Base-by-base conservation (phyloP, 2,113 vertebrate genomes). In the Formicarius rufipectus region DNA sequence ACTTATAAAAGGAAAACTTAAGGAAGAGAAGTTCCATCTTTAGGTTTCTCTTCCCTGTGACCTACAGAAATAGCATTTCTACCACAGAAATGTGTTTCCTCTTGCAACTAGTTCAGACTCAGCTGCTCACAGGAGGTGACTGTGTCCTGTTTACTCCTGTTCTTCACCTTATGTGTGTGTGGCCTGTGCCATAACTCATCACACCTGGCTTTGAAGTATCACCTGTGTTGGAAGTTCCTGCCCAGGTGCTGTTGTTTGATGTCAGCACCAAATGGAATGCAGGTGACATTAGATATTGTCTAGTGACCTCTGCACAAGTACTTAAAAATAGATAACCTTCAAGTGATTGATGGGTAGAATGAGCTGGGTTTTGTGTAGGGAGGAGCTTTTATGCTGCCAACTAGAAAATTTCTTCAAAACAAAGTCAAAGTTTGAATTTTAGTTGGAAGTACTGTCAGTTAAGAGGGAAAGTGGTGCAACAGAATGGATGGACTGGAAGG, bases 381-480 rank as follows among this genome's bases (percentile, higher is more conserved):
- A 84, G 49, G 21, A 64, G 69, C 8, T 20, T 40, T 73, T 20
- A 7, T 17, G 37, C 75, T 39, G 14, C 40, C 35, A 86, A 28
- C 53, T 52, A 49, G 30, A 56, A 71, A 50, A 33, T 39, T 39
- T 39, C 27, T 63, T 58, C 0, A 3, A 58, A 37, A 25, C 19
- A 12, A 67, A 63, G 24, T 37, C 21, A 49, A 71, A 47, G 59
- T 71, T 44, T 58, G 40, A 64, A 23, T 77, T 87, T 80, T 89
- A 4, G 40, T 82, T 66, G 45, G 42, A 66, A 52, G 31, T 39
- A 11, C 63, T 0, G 0, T 16, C 44, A 25, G 7, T 19, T 37
- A 1, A 9, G 40, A 75, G 31, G 52, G 58, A 50, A 47, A 62
- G 39, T 4, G 63, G 12, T 0, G 0, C 21, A 19, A 16, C 0